phyloP scores from a whole-genome alignment of 2,113 vertebrate genomes.

The Notiomystis cincta region DNA sequence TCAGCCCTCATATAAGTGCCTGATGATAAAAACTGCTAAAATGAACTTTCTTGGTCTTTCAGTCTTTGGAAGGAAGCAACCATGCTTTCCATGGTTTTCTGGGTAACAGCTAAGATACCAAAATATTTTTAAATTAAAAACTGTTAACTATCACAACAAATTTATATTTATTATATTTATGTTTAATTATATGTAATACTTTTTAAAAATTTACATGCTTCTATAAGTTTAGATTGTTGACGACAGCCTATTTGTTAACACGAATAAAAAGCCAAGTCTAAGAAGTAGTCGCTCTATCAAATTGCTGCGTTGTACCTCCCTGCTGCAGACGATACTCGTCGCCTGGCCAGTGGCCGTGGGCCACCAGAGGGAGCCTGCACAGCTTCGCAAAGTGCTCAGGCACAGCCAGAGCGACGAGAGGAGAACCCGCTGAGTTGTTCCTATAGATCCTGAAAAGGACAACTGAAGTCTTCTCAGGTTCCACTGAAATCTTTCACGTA shows the following conservation, averaged over 20 bases:
- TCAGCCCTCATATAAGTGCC: background rate
- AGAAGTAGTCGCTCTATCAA: background rate
- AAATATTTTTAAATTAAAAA: background rate
- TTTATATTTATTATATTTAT: background rate
- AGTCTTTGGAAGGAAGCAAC: background rate
- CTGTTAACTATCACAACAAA: background rate
- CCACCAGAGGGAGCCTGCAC: conserved; percentile 46
- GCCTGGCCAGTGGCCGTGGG: background rate
- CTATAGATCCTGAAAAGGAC: too few relatives aligned
- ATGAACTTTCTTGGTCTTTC: background rate
- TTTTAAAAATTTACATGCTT: background rate
- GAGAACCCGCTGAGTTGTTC: background rate
- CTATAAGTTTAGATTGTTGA: background rate
- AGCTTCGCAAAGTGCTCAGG: background rate
- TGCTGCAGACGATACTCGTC: background rate
- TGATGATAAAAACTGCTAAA: background rate
- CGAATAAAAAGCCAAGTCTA: background rate
- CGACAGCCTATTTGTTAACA: background rate
- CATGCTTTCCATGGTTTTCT: background rate
- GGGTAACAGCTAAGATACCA: background rate
- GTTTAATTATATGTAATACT: background rate
- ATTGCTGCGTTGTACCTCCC: background rate
- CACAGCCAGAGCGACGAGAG: background rate
- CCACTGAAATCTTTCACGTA: background rate
- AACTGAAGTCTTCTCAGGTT: background rate